These are phyloP conservation scores for Chymomyza caudatula DNA, from an alignment of 2,888 invertebrate genomes.

Conservation along the genomic window DNA sequence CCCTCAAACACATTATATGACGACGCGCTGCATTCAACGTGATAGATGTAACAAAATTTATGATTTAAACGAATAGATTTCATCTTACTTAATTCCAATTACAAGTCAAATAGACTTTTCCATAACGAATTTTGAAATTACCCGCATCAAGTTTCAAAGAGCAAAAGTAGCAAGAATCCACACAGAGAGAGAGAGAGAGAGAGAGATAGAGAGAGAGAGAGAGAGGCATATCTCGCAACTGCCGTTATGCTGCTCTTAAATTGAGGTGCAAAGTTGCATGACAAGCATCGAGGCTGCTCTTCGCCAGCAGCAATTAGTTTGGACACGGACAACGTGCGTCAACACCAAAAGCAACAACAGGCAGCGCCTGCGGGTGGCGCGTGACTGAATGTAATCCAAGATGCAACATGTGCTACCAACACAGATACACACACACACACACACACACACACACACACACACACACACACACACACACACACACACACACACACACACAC, in stretches of 20 bases:
- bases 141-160: slow-evolving; percentile 1
- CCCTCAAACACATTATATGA: too few species aligned
- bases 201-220: not conserved
- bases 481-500: not conserved
- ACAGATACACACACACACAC: not conserved
- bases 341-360: not conserved
- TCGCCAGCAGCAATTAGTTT: not conserved
- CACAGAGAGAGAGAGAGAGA: not conserved
- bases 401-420: slow-evolving; percentile 30
- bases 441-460: too few species aligned
- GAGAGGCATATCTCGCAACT: not conserved
- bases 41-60: not conserved
- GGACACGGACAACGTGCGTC: not conserved
- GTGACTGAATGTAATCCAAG: slow-evolving; percentile 25
- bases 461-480: too few species aligned
- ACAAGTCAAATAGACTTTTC: not conserved
- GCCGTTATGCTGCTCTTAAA: not conserved
- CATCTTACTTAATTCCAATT: not conserved
- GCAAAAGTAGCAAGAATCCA: not conserved
- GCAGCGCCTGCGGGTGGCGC: not conserved
- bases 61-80: too few species aligned
- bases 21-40: too few species aligned
- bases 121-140: slow-evolving; percentile 23
- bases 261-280: not conserved
- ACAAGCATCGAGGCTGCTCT: not conserved